These are phyloP conservation scores for Podarcis siculus DNA, from an alignment of 2,797 vertebrate species.

Conservation along the genomic window DNA sequence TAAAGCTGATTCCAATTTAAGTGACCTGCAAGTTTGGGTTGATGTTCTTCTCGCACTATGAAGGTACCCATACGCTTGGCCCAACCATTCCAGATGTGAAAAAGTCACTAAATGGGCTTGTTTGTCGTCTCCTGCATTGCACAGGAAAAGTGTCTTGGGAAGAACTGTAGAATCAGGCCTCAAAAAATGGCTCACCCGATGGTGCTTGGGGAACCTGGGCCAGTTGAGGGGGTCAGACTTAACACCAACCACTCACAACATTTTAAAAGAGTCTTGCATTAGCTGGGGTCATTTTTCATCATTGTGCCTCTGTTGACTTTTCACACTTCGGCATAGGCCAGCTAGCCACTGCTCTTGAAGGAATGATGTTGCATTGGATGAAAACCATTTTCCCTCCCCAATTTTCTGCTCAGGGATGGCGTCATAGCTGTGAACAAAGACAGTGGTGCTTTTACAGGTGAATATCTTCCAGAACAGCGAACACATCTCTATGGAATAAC, in stretches of 20 bases:
- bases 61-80: not conserved
- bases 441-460: constrained; percentile 85
- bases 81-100: no score
- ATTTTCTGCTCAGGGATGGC: constrained; percentile 84
- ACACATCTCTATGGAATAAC: constrained; percentile 97
- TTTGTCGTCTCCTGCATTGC: no score
- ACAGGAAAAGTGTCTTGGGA: not conserved
- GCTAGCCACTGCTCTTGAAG: rapidly evolving
- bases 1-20: not conserved
- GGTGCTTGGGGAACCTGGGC: not conserved
- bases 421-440: constrained; percentile 88
- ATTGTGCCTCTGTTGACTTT: no score
- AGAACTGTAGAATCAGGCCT: not conserved
- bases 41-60: not conserved
- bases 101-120: not conserved
- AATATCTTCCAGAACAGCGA: constrained; percentile 94
- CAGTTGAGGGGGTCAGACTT: not conserved
- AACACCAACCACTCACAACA: not conserved
- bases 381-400: not conserved
- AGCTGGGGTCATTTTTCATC: no score
- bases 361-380: not conserved
- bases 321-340: rapidly evolving
- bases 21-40: not conserved
- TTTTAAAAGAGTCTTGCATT: not conserved
- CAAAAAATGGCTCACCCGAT: not conserved